Conservation (phyloP, 1,140 invertebrate genomes). For the Zaprionus tsacasi region DNA sequence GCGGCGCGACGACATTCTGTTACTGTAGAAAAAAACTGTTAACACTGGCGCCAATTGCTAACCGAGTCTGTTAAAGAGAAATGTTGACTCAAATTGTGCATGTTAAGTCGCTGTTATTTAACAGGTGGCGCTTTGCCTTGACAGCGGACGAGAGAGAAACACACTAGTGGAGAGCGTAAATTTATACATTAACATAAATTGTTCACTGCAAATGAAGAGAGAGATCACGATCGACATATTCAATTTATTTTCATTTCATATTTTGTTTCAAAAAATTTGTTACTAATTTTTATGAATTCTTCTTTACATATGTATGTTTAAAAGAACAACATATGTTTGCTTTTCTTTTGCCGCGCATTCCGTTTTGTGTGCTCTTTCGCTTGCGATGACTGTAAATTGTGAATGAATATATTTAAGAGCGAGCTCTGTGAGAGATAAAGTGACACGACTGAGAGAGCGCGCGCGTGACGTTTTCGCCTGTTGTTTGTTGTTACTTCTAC, state of each 20-base stretch:
- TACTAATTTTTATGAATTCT: neutral
- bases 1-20: slow-evolving; percentile 62
- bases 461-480: slow-evolving; percentile 38
- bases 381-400: slow-evolving; percentile 35
- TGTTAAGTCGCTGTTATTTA: slow-evolving; percentile 45
- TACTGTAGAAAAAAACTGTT: slow-evolving; percentile 47
- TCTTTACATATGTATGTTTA: slow-evolving; percentile 1
- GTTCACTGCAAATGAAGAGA: slow-evolving; percentile 3
- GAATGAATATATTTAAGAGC: slow-evolving; percentile 54
- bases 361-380: slow-evolving; percentile 38
- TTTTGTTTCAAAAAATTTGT: neutral
- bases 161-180: neutral
- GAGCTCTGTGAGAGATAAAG: slow-evolving; percentile 13
- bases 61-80: slow-evolving; percentile 41
- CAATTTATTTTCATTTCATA: neutral
- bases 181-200: neutral
- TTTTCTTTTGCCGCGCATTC: slow-evolving; percentile 39
- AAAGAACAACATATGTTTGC: slow-evolving; percentile 39
- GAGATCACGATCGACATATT: neutral
- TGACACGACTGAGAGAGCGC: slow-evolving; percentile 17
- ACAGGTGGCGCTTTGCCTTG: slow-evolving; percentile 45
- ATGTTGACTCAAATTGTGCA: slow-evolving; percentile 48
- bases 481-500: slow-evolving; percentile 55
- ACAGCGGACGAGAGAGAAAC: neutral
- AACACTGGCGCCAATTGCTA: slow-evolving; percentile 49